These are phyloP conservation scores for Eciton burchellii DNA, from an alignment of 1,140 invertebrate species.

Conservation along the genomic window DNA sequence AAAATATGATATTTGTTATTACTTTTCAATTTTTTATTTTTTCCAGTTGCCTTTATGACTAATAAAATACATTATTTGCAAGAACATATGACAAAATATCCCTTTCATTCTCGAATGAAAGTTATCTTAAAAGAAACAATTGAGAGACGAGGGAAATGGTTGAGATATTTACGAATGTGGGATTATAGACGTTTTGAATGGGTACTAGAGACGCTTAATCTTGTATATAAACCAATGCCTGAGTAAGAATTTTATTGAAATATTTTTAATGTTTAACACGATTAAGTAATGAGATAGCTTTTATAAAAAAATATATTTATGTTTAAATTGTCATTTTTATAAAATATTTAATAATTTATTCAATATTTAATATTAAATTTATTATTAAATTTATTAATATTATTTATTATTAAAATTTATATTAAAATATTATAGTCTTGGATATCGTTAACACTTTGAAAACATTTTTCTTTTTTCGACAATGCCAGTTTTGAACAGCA, in stretches of 20 bases:
- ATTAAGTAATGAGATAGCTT: too few species aligned
- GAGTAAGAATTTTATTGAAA: constrained; percentile 85
- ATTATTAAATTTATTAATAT: too few species aligned
- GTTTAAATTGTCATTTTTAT: background rate
- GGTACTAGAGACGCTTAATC: constrained; percentile 92
- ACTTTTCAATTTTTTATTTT: constrained; percentile 59
- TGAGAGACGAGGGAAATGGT: constrained; percentile 90
- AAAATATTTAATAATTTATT: too few species aligned
- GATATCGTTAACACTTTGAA: too few species aligned
- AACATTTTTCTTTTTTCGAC: too few species aligned
- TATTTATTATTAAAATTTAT: too few species aligned
- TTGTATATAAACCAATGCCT: constrained; percentile 90
- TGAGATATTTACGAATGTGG: constrained; percentile 89
- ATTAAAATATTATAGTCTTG: too few species aligned
- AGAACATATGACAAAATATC: constrained; percentile 83
- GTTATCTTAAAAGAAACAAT: constrained; percentile 89
- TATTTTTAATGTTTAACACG: too few species aligned
- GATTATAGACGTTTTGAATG: constrained; percentile 95
- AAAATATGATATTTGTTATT: background rate
- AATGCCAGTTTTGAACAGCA: too few species aligned
- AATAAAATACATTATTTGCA: constrained; percentile 86
- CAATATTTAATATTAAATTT: too few species aligned
- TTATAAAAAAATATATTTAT: constrained; percentile 3
- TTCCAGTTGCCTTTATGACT: constrained; percentile 87
- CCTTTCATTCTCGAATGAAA: constrained; percentile 85